phyloP scores from a whole-genome alignment of 2,888 invertebrate genomes.

The Drosophila austrosaltans region DNA sequence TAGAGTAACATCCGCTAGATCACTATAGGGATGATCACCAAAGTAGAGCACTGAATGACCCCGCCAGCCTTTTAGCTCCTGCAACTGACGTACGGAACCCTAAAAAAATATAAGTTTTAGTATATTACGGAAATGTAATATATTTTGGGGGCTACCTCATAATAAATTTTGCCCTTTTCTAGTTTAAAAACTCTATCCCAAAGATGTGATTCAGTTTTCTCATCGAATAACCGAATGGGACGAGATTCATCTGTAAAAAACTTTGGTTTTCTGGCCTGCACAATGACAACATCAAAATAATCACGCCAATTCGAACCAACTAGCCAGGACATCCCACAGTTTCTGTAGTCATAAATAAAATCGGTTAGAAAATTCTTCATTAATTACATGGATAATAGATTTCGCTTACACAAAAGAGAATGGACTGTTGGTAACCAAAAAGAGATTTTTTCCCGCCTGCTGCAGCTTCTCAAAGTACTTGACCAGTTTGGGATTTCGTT shows the following conservation, averaged over 20 bases:
- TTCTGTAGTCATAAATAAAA: constrained; percentile 84
- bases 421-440: constrained; percentile 98
- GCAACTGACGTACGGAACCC: constrained; percentile 96
- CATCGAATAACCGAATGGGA: constrained; percentile 95
- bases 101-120: constrained; percentile 76
- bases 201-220: constrained; percentile 90
- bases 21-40: constrained; percentile 99
- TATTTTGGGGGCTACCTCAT: constrained; percentile 87
- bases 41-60: constrained; percentile 97
- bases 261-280: constrained; percentile 96
- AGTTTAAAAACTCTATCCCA: constrained; percentile 96
- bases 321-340: constrained; percentile 95
- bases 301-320: constrained; percentile 95
- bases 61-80: constrained; percentile 95
- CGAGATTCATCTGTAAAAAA: constrained; percentile 97
- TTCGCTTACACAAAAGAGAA: constrained; percentile 95
- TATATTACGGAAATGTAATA: not conserved
- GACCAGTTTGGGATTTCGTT: constrained; percentile 89
- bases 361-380: not conserved
- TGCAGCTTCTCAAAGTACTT: constrained; percentile 90
- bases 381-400: not conserved
- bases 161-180: constrained; percentile 95
- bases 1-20: constrained; percentile 97
- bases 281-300: constrained; percentile 96
- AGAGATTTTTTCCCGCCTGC: constrained; percentile 92